Evolutionary conservation across 2,797 vertebrate species (phyloP), one percentile per base, ranked within the genome.

Genomic region (Bucorvus abyssinicus): DNA sequence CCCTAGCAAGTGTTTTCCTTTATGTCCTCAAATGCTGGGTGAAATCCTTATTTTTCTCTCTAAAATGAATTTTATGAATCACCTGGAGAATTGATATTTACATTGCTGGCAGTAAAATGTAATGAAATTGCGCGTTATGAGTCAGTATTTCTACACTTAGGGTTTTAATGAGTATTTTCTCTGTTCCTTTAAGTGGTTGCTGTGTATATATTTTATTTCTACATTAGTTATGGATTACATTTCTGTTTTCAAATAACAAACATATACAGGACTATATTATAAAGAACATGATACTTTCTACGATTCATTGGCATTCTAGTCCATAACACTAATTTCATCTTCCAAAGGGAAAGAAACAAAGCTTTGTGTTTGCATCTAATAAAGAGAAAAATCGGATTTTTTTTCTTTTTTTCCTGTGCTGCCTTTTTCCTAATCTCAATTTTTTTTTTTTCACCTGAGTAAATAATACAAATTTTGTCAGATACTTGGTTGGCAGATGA

Each of bases 121-220:
- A 97, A 97, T 96, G 96, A 97, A 97, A 96, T 95, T 84, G 70
- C 94, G 75, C 73, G 61, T 70, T 95, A 87, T 97, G 97, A 97
- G 94, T 98, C 97, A 96, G 36, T 95, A 95, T 97, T 98, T 97
- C 96, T 96, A 92, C 89, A 81, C 93, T 97, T 97, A 93, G 60
- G 96, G 56, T 96, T 96, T 96, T 97, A 97, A 94, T 96, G 93
- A 94, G 83, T 93, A 71, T 95, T 97, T 95, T 96, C 93, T 97
- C 96, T 97, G 93, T 97, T 79, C 79, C 96, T 90, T 93, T 97
- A 91, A 96, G 64, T 87, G 82, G 78, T 90, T 93, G 78, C 80
- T 93, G 79, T 76, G 84, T 96, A 96, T 96, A 69, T 97, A 82
- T 96, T 97, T 97, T 97, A 94, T 94, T 97, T 97, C 90, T 96